Percentiles rank a stretch among this genome's conserved stretches.
phyloP scores from a whole-genome alignment of 2,113 vertebrate genomes.

The Petromus typicus region DNA sequence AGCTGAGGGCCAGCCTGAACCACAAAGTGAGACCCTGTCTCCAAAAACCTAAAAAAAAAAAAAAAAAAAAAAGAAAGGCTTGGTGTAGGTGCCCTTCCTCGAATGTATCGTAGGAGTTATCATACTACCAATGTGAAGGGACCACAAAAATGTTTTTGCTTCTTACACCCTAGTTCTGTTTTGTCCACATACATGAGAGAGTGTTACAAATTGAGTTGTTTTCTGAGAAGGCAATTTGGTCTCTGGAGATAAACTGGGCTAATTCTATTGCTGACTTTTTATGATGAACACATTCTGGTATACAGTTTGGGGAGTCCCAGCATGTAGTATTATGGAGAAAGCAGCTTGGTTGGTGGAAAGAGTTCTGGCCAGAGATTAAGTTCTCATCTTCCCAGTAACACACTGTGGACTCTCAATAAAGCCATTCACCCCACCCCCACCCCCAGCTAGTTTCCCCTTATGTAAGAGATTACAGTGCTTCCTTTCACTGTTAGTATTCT shows the following conservation, averaged over 20 bases:
- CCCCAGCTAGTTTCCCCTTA: not conserved
- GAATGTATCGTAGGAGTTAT: not conserved
- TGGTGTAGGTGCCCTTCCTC: not conserved
- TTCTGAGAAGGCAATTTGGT: not conserved
- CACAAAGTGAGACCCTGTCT: no score
- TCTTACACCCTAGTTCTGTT: not conserved
- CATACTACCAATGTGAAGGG: not conserved
- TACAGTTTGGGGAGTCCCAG: not conserved
- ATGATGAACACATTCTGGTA: constrained; percentile 5
- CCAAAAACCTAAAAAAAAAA: no score
- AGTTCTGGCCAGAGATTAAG: not conserved
- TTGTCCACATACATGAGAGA: not conserved
- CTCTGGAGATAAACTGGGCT: not conserved
- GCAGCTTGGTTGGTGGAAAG: constrained; percentile 33
- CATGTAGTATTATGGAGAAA: not conserved
- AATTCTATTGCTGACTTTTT: not conserved
- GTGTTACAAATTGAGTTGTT: constrained; percentile 1
- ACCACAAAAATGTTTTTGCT: not conserved
- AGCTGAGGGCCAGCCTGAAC: no score
- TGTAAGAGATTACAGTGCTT: not conserved
- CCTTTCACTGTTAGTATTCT: constrained; percentile 12
- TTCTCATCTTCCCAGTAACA: not conserved
- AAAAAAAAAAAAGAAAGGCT: no score
- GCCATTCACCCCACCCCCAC: not conserved
- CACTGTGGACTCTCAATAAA: not conserved